Conservation (phyloP, 2,113 vertebrate species). For the Chunga burmeisteri region DNA sequence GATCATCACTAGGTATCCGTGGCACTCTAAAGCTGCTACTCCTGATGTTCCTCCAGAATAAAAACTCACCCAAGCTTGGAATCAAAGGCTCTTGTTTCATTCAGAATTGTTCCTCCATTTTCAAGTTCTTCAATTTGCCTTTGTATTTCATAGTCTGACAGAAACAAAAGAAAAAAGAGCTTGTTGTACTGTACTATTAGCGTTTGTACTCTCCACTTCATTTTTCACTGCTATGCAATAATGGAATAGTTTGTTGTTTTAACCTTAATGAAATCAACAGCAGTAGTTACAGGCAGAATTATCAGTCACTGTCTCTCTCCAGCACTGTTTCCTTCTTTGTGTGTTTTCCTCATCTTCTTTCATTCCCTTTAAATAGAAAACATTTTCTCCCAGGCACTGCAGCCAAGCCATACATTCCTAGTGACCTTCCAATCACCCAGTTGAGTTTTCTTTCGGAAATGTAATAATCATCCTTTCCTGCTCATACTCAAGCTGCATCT, state of each 20-base stretch:
- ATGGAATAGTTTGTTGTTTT: conserved; percentile 1
- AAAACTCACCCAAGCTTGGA: conserved; percentile 88
- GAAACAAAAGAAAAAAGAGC: conserved; percentile 37
- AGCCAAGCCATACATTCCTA: background rate
- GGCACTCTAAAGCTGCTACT: background rate
- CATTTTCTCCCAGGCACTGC: background rate
- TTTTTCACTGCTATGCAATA: conserved; percentile 33
- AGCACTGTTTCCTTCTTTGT: background rate
- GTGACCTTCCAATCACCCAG: background rate
- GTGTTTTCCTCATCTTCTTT: background rate
- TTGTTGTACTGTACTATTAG: background rate
- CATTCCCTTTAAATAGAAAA: background rate
- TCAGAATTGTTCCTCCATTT: conserved; percentile 85
- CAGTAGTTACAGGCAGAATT: background rate
- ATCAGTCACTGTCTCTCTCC: background rate
- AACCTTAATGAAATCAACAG: conserved; percentile 44
- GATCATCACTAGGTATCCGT: background rate
- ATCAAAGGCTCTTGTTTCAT: conserved; percentile 94
- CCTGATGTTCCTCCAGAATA: background rate
- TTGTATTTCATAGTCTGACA: conserved; percentile 94
- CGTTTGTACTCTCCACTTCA: background rate
- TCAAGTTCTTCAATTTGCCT: conserved; percentile 88
- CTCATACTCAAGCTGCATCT: background rate
- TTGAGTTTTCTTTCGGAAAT: background rate
- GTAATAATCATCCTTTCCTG: background rate